Evolutionary conservation across 2,888 invertebrate species (phyloP).

Genomic region (Hesperia comma): DNA sequence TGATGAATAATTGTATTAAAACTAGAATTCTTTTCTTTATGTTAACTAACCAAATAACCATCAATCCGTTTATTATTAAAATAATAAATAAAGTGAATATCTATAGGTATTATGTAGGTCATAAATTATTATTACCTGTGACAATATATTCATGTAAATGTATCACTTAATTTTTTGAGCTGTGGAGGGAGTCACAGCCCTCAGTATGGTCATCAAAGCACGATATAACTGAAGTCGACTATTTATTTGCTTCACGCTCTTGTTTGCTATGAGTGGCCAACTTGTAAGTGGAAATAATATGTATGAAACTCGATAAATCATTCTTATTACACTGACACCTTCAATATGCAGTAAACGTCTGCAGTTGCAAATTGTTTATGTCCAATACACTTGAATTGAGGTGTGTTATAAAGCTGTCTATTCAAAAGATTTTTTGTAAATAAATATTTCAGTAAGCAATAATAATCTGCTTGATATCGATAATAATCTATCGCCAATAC

Average conservation of each 20-base stretch:
- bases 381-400: constrained; percentile 51
- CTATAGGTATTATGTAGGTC: too few species aligned
- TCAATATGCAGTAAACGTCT: constrained; percentile 48
- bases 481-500: background rate
- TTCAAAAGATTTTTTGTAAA: background rate
- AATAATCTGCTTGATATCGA: constrained; percentile 39
- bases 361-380: constrained; percentile 60
- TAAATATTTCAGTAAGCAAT: background rate
- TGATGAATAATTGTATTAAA: too few species aligned
- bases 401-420: background rate
- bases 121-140: too few species aligned
- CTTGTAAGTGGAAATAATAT: constrained; percentile 56
- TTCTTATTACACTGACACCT: constrained; percentile 51
- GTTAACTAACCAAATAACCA: too few species aligned
- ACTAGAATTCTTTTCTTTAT: too few species aligned
- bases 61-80: too few species aligned
- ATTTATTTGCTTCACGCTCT: constrained; percentile 38
- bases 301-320: constrained; percentile 65
- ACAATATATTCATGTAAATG: too few species aligned
- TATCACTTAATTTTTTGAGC: too few species aligned
- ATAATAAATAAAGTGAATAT: too few species aligned
- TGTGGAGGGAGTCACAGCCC: too few species aligned
- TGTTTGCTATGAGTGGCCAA: constrained; percentile 47
- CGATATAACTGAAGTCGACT: too few species aligned
- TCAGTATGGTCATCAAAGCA: too few species aligned